These are phyloP conservation scores for Stegodyphus mimosarum DNA, from an alignment of 1,140 invertebrate genomes.

Conservation along the genomic window DNA sequence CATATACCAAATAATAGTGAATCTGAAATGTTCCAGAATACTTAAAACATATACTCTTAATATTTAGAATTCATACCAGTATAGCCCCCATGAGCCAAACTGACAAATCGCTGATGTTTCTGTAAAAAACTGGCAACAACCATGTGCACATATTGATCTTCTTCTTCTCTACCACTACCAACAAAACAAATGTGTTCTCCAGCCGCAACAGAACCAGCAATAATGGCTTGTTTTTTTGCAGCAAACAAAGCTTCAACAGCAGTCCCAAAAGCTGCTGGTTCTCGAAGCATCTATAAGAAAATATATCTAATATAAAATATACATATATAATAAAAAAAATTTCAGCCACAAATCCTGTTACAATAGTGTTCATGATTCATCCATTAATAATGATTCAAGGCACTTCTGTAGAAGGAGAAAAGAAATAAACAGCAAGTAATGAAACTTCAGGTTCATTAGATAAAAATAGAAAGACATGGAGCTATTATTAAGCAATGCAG, in stretches of 20 bases:
- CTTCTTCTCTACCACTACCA: conserved; percentile 93
- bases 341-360: conserved; percentile 10
- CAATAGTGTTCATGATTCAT: no score
- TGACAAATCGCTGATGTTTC: conserved; percentile 91
- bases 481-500: no score
- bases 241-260: conserved; percentile 93
- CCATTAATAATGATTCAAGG: no score
- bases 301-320: conserved; percentile 2
- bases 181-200: conserved; percentile 98
- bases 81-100: conserved; percentile 92
- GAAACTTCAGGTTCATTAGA: no score
- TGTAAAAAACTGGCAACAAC: conserved; percentile 97
- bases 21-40: background rate
- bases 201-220: conserved; percentile 86
- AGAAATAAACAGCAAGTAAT: no score
- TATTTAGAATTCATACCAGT: conserved; percentile 65
- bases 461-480: no score
- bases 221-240: conserved; percentile 89
- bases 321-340: background rate
- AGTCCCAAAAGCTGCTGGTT: conserved; percentile 91
- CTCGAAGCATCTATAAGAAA: conserved; percentile 83
- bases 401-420: no score
- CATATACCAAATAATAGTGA: no score
- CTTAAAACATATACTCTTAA: background rate
- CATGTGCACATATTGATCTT: conserved; percentile 98